A percentile compares a stretch with the other conserved stretches of the same genome.
Evolutionary conservation across 1,140 invertebrate genomes (phyloP).

Genomic region (Asbolus verrucosus): DNA sequence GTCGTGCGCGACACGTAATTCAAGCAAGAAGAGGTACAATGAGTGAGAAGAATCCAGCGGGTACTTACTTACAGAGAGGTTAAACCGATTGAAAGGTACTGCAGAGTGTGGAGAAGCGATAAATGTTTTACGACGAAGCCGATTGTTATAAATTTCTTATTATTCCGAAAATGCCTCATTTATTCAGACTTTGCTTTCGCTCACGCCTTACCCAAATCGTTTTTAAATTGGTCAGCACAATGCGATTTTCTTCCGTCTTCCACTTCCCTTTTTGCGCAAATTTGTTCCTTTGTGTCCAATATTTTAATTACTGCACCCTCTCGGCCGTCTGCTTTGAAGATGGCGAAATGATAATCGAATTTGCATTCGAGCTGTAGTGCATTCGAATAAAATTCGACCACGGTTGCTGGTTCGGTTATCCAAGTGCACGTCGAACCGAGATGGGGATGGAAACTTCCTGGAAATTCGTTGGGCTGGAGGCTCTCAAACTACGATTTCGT

Average conservation of each 20-base stretch:
- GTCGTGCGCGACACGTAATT: constrained; percentile 20
- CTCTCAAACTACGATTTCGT: too few relatives aligned
- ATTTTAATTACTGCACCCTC: too few relatives aligned
- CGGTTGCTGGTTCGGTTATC: too few relatives aligned
- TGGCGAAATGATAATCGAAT: too few relatives aligned
- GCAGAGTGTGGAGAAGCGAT: neutral
- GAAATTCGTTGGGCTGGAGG: too few relatives aligned
- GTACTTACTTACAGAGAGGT: constrained; percentile 28
- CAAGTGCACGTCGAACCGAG: too few relatives aligned
- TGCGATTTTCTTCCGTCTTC: neutral
- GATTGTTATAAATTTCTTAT: neutral
- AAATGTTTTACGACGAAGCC: neutral
- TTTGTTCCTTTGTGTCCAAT: too few relatives aligned
- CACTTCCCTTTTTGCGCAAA: neutral
- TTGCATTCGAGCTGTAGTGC: too few relatives aligned
- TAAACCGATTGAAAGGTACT: neutral
- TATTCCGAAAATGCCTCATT: neutral
- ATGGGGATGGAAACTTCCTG: too few relatives aligned
- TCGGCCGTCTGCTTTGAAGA: too few relatives aligned
- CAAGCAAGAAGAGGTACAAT: neutral
- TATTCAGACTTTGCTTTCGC: neutral
- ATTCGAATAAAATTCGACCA: too few relatives aligned
- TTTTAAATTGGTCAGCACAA: neutral
- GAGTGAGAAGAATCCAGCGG: constrained; percentile 1
- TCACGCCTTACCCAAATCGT: neutral